Base-by-base conservation (phyloP, 2,888 invertebrate species). In the Caenorhabditis drosophilae region DNA sequence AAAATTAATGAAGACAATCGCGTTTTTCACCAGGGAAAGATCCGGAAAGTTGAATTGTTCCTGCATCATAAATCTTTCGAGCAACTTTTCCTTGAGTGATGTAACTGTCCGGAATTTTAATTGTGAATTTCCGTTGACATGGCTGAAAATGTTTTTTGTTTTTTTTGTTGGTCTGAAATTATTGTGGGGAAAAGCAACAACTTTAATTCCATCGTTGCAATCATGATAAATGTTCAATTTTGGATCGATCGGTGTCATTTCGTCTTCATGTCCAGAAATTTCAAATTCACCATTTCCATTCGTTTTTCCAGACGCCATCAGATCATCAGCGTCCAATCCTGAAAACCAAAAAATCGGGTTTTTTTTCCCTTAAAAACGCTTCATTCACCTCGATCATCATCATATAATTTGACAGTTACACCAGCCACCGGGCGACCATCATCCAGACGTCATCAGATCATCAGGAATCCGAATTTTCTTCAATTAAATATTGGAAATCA, bases 191-290 rank as follows among this genome's bases (percentile, higher is more conserved):
- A n/a, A n/a, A n/a, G n/a, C n/a, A n/a, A n/a, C n/a, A 25, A 46
- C 54, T 42, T 66, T 66, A 27, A 66, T 66, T 56, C 66, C 66
- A 48, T 81, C 81, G 45, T 81, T 80, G 64, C 81, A 82, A 52
- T 82, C 80, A 59, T 83, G 81, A 53, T 80, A 80, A 44, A 79
- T 76, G 62, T 80, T 82, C 31, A 82, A 54, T 42, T 80, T 78
- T n/a, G 79, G 78, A 57, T 82, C 82, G 58, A 82, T 82, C 11
- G 82, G 80, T 4, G 80, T 80, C 41, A 75, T 48, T 44, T 82
- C 82, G 20, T 73, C 76, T 20, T 78, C 66, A 52, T 62, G 62
- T 38, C 74, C 74, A 15, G 62, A 44, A 26, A 74, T 51, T 22
- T 74, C 63, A 45, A 71, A 74, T 22, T 69, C 62, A 27, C 74